Evolutionary conservation across 2,888 invertebrate species (phyloP), one percentile per base, ranked within the genome.

Genomic region (Didymodactylos carnosus): DNA sequence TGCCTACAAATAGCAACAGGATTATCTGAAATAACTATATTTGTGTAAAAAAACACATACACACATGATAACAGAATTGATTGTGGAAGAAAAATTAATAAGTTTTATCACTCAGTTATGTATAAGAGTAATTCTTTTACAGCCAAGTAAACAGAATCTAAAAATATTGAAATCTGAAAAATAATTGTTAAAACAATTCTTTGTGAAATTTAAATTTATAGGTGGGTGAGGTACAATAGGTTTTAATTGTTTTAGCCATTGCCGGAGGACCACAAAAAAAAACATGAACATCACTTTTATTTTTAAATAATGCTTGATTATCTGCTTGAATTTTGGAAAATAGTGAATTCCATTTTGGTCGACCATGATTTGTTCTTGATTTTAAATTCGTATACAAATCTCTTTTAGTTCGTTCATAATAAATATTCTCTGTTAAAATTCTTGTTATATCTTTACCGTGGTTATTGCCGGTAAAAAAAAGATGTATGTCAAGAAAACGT

Each of bases 401-500:
- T 29, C 29, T 27, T 14, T 19, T 19, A 11, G 53, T 29, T 16
- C 27, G 53, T 16, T 29, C 53, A 53, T 53, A 16, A 19, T 29
- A 27, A 29, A 53, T 53, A 16, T 29, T 53, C 19, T 53, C 53
- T n/a, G n/a, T n/a, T n/a, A n/a, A n/a, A n/a, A n/a, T n/a, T n/a
- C n/a, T n/a, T n/a, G n/a, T n/a, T n/a, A n/a, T n/a, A n/a, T n/a
- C n/a, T n/a, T n/a, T n/a, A 27, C 29, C 29, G 19, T 53, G 29
- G 14, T 53, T 27, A 6, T 29, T 53, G 27, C 19, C 53, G 27
- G 75, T 75, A 62, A 75, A 62, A 53, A 72, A 75, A n/a, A 75
- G 25, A 70, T 75, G 75, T 8, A 75, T 53, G 4, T 71, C 72
- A 35, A 75, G 71, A 49, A 75, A 75, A 39, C 72, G 27, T n/a